phyloP scores from a whole-genome alignment of 2,113 vertebrate genomes.

The Alaudala cheleensis region DNA sequence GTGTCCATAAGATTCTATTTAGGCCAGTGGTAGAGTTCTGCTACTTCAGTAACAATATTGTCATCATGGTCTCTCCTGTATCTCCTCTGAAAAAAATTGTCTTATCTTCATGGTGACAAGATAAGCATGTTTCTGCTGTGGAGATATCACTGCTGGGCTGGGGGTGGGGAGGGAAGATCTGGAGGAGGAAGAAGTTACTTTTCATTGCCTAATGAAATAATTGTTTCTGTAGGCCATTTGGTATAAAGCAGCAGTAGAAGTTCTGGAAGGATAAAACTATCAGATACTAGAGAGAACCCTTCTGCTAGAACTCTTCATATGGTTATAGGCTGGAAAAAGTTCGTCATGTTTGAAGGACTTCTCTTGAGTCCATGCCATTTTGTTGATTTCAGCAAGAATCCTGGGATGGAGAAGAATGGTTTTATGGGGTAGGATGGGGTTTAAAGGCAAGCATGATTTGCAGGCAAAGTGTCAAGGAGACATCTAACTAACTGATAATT shows the following conservation, averaged over 20 bases:
- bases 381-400: neutral
- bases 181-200: neutral
- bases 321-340: neutral
- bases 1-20: neutral
- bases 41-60: neutral
- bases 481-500: neutral
- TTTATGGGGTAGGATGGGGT: neutral
- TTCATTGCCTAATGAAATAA: neutral
- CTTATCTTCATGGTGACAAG: neutral
- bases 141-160: neutral
- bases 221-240: neutral
- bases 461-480: neutral
- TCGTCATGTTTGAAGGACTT: neutral
- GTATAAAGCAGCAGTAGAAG: neutral
- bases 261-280: neutral
- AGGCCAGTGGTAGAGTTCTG: neutral
- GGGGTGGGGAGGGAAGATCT: neutral
- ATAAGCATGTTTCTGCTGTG: neutral
- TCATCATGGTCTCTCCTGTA: rapidly evolving
- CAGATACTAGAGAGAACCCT: neutral
- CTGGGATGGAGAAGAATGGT: neutral
- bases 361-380: neutral
- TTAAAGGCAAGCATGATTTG: neutral
- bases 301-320: neutral
- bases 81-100: neutral